These are phyloP conservation scores for Nebria brevicollis DNA, from an alignment of 2,888 invertebrate genomes.

Conservation along the genomic window DNA sequence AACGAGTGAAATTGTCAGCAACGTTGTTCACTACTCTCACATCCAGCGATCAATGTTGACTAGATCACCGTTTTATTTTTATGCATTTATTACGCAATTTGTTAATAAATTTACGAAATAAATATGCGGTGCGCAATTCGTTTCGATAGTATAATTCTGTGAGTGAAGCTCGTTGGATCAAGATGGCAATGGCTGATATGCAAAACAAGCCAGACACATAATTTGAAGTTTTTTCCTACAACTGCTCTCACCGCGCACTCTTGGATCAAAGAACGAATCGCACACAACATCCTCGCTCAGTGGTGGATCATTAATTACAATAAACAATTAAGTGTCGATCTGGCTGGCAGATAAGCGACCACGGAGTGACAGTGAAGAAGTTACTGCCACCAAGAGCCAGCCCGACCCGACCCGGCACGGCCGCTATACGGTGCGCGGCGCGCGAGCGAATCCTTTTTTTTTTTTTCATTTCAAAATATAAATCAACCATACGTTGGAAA, in stretches of 20 bases:
- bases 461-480: not conserved
- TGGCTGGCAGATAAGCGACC: slow-evolving; percentile 38
- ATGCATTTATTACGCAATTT: slow-evolving; percentile 25
- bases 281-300: slow-evolving; percentile 29
- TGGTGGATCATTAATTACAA: slow-evolving; percentile 45
- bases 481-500: not conserved
- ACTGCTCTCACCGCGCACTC: not conserved
- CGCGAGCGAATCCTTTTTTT: not conserved
- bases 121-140: slow-evolving; percentile 24
- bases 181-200: slow-evolving; percentile 45
- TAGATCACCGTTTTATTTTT: not conserved
- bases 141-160: slow-evolving; percentile 31
- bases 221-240: slow-evolving; percentile 36
- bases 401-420: not conserved
- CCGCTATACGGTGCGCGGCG: not conserved
- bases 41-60: not conserved
- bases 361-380: slow-evolving; percentile 43
- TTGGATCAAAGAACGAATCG: slow-evolving; percentile 39
- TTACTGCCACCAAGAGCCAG: slow-evolving; percentile 13
- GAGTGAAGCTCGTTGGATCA: slow-evolving; percentile 29
- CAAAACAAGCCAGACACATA: slow-evolving; percentile 47
- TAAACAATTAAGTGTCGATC: slow-evolving; percentile 48
- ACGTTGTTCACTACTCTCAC: not conserved
- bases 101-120: not conserved
- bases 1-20: not conserved